These are phyloP conservation scores for Mormyrops attenuatus DNA, from an alignment of 2,797 vertebrate genomes.

Conservation along the genomic window DNA sequence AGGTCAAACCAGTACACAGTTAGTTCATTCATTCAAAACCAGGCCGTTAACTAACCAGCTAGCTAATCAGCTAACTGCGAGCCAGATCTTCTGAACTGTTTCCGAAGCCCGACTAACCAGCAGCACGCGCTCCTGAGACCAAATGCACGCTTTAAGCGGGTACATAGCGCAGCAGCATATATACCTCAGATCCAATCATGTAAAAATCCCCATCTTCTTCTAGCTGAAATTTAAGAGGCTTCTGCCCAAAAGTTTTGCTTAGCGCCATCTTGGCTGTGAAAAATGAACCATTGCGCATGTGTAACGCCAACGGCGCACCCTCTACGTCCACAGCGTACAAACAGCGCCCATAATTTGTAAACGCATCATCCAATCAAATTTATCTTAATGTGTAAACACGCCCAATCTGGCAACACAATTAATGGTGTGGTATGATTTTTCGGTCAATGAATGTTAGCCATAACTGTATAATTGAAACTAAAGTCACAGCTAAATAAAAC, in stretches of 20 bases:
- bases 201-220: constrained; percentile 93
- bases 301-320: background rate
- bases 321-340: background rate
- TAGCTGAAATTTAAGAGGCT: constrained; percentile 95
- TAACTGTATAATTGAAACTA: background rate
- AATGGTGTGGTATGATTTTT: background rate
- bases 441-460: background rate
- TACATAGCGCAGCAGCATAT: constrained; percentile 5
- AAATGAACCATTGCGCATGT: constrained; percentile 19
- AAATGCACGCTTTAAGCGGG: background rate
- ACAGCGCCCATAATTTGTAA: background rate
- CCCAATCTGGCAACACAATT: background rate
- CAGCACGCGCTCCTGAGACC: background rate
- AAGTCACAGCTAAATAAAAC: background rate
- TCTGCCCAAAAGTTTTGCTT: constrained; percentile 95
- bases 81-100: background rate
- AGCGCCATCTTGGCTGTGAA: constrained; percentile 74
- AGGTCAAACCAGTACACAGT: background rate
- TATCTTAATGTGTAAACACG: background rate
- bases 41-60: background rate
- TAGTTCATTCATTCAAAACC: constrained; percentile 6
- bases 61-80: background rate
- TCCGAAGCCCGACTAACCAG: background rate
- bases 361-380: background rate
- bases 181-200: constrained; percentile 95